Evolutionary conservation across 2,113 vertebrate species (phyloP), one percentile per base, ranked within the genome.

Genomic region (Fulmarus glacialis): DNA sequence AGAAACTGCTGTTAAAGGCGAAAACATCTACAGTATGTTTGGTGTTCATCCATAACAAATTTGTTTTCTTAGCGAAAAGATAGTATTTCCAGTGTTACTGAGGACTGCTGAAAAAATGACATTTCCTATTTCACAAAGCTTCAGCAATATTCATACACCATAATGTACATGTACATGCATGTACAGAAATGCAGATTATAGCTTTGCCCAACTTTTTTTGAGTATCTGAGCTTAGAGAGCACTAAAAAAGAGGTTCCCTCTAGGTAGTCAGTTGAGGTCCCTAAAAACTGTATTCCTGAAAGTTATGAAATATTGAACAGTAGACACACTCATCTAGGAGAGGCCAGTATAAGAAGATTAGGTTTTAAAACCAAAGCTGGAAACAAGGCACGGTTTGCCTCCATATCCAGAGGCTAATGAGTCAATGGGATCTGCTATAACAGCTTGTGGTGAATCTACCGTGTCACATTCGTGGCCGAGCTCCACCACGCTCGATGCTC

Each of bases 381-480:
- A 75, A 89, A 79, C 27, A n/a, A 60, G 64, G n/a, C 36, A n/a
- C 34, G 34, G 15, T 1, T 4, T 34, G 6, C 55, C 23, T 63
- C 20, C 38, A 8, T 3, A 22, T 15, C 38, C 40, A 24, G 53
- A 66, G 40, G 45, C 19, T 38, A 43, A 14, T 3, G 20, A 78
- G 38, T 15, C 47, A 34, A 6, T 2, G 18, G 36, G 66, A 89
- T 15, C 67, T 50, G 40, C 34, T 27, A 0, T 4, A 12, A 20
- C 11, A 86, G 48, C 40, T 34, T 4, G 1, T 1, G 21, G 14
- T 13, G n/a, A 50, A 45, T 4, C 14, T 11, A 40, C 26, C 26
- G 7, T 0, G 3, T 21, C 7, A 0, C 5, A 1, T 12, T 36
- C 2, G 1, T 34, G 45, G 23, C 2, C 0, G 1, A 56, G 6